Evolutionary conservation across 2,113 vertebrate genomes (phyloP).

Genomic region (Engystomops pustulosus): DNA sequence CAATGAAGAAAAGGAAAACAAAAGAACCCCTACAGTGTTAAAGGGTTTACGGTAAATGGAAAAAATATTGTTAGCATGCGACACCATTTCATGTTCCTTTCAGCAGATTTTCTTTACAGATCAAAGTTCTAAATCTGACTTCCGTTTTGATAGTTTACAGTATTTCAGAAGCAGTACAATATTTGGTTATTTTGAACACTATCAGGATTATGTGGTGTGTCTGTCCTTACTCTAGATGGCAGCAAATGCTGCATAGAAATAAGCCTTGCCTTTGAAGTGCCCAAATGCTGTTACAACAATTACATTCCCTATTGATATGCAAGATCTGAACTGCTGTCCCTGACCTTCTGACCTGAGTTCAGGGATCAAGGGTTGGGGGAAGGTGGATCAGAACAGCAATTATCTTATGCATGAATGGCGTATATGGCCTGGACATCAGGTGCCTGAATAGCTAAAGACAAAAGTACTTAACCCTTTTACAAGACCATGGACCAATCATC

Average conservation of each 20-base stretch:
- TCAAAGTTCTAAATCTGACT: too few relatives aligned
- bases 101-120: too few relatives aligned
- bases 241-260: constrained; percentile 7
- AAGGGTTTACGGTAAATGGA: too few relatives aligned
- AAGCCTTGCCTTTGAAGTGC: neutral
- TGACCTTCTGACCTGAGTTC: constrained; percentile 11
- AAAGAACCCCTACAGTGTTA: too few relatives aligned
- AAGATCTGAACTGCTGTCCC: constrained; percentile 19
- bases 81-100: too few relatives aligned
- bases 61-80: too few relatives aligned
- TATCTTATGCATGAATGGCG: neutral
- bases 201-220: too few relatives aligned
- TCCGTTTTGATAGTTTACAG: too few relatives aligned
- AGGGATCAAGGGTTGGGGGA: neutral
- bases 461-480: neutral
- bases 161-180: too few relatives aligned
- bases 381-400: neutral
- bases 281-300: neutral
- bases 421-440: constrained; percentile 3
- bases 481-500: neutral
- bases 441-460: neutral
- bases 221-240: neutral
- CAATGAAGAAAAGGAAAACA: too few relatives aligned
- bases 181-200: too few relatives aligned
- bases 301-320: constrained; percentile 6